A percentile compares a stretch with the other conserved stretches of the same genome.
These are phyloP conservation scores for Torymus auratus DNA, from an alignment of 2,888 invertebrate species.

Conservation along the genomic window DNA sequence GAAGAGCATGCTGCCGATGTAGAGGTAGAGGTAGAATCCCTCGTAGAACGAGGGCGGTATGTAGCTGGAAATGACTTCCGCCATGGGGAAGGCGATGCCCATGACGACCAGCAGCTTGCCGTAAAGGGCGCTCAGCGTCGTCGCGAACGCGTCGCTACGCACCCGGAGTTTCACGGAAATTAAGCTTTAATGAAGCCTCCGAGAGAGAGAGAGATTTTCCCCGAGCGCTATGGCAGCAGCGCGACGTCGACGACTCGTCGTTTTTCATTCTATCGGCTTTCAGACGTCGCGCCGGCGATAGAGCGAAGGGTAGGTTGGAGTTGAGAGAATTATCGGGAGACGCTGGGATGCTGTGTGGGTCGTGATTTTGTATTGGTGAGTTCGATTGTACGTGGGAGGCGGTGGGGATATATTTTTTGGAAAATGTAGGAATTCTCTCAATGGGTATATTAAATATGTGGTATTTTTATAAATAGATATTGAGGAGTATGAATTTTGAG, in stretches of 20 bases:
- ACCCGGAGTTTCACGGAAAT: constrained; percentile 52
- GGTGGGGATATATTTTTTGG: too few species aligned
- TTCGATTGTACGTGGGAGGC: too few species aligned
- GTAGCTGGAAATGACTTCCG: constrained; percentile 95
- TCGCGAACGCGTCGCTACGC: constrained; percentile 89
- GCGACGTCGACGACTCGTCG: background rate
- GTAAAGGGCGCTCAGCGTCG: constrained; percentile 93
- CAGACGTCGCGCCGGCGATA: too few species aligned
- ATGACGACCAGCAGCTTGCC: constrained; percentile 95
- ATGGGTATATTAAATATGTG: too few species aligned
- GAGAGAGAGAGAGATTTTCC: too few species aligned
- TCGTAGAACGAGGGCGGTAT: constrained; percentile 96
- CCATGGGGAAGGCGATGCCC: constrained; percentile 97
- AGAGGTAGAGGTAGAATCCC: constrained; percentile 92
- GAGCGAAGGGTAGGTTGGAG: too few species aligned
- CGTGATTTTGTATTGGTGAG: too few species aligned
- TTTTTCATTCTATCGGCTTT: constrained; percentile 32
- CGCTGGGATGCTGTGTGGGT: too few species aligned
- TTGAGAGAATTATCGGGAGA: too few species aligned
- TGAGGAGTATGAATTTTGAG: too few species aligned
- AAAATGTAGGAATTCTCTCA: too few species aligned
- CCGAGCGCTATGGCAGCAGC: background rate
- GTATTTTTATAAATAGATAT: too few species aligned
- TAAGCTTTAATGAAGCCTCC: constrained; percentile 44
- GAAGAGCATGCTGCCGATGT: constrained; percentile 91